Conservation (phyloP, 1,140 invertebrate genomes). For the Lordiphosa stackelbergi region DNA sequence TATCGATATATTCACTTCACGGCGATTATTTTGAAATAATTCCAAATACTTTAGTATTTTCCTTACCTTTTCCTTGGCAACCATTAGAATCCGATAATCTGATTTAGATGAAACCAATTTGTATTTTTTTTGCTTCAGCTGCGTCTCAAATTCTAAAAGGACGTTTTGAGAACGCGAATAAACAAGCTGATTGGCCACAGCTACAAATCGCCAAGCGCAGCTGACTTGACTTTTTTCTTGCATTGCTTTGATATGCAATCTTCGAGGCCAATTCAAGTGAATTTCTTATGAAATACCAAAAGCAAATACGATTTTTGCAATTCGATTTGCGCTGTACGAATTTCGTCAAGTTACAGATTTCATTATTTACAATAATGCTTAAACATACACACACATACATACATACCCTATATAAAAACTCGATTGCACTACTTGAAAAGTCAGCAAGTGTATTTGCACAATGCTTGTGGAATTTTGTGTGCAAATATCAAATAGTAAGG, state of each 20-base stretch:
- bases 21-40: no score
- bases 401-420: neutral
- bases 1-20: no score
- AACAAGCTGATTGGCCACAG: no score
- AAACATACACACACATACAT: constrained; percentile 7
- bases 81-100: no score
- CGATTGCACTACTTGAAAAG: constrained; percentile 27
- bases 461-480: constrained; percentile 29
- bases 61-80: no score
- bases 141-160: no score
- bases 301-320: constrained; percentile 34
- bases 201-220: neutral
- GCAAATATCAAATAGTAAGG: constrained; percentile 17
- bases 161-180: no score
- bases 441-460: constrained; percentile 49
- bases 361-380: constrained; percentile 37
- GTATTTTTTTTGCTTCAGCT: no score
- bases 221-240: constrained; percentile 1
- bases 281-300: constrained; percentile 20
- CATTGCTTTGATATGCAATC: constrained; percentile 10
- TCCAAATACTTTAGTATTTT: no score
- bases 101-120: no score
- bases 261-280: constrained; percentile 14
- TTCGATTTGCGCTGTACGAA: constrained; percentile 41
- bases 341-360: constrained; percentile 38